These are phyloP conservation scores for Matsumurasca onukii DNA, from an alignment of 1,140 invertebrate genomes.

Conservation along the genomic window DNA sequence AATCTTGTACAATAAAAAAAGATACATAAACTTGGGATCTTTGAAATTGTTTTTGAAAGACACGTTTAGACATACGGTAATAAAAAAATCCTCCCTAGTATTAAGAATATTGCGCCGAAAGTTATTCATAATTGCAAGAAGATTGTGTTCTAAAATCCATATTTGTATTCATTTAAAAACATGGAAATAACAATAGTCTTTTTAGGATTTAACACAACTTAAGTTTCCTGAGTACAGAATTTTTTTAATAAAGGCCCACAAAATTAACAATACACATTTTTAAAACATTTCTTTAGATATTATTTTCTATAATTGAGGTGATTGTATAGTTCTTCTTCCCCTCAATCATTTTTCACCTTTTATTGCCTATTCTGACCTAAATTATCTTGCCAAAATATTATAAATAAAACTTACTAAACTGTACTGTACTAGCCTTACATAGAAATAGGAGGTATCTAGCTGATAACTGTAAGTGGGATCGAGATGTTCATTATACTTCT, in stretches of 20 bases:
- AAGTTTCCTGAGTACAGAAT: too few species aligned
- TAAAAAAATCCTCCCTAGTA: not conserved
- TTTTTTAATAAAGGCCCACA: too few species aligned
- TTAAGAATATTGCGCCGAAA: not conserved
- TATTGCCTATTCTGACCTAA: not conserved
- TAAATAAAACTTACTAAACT: not conserved
- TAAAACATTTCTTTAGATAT: not conserved
- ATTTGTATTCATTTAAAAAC: too few species aligned
- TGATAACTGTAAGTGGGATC: slow-evolving; percentile 94
- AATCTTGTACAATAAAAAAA: not conserved
- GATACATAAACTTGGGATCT: not conserved
- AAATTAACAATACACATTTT: too few species aligned
- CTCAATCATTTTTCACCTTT: not conserved
- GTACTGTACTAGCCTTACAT: slow-evolving; percentile 60
- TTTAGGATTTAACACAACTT: too few species aligned
- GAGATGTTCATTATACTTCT: slow-evolving; percentile 82
- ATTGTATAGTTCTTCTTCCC: not conserved
- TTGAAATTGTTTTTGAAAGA: not conserved
- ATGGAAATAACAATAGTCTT: too few species aligned
- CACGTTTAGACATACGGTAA: not conserved
- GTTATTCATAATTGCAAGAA: too few species aligned
- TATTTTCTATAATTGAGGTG: not conserved
- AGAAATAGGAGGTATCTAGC: slow-evolving; percentile 84
- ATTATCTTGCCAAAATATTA: not conserved
- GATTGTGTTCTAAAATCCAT: too few species aligned